Evolutionary conservation across 2,888 invertebrate species (phyloP).

Genomic region (Xanthia togata): DNA sequence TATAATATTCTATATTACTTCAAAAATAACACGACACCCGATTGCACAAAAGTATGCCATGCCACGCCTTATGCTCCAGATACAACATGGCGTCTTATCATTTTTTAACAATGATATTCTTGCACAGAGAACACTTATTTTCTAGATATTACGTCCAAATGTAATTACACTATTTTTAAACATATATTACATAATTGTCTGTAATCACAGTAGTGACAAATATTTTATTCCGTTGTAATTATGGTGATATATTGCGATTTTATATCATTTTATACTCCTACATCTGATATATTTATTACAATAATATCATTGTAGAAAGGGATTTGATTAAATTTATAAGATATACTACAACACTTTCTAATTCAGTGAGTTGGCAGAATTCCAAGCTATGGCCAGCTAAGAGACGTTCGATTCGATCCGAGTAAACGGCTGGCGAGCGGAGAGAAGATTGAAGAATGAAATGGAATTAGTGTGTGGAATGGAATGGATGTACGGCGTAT

Average conservation of each 20-base stretch:
- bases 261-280: conserved; percentile 46
- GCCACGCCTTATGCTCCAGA: conserved; percentile 82
- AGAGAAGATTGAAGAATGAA: conserved; percentile 70
- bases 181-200: conserved; percentile 54
- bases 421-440: conserved; percentile 74
- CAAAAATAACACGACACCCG: conserved; percentile 73
- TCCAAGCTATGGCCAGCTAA: conserved; percentile 72
- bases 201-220: conserved; percentile 57
- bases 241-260: conserved; percentile 9
- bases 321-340: conserved; percentile 34
- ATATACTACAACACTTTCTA: conserved; percentile 62
- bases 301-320: conserved; percentile 31
- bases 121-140: conserved; percentile 73
- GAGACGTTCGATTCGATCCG: conserved; percentile 71
- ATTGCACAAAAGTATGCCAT: conserved; percentile 76
- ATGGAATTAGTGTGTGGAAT: too few species aligned
- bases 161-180: conserved; percentile 66
- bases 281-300: conserved; percentile 34
- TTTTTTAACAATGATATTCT: conserved; percentile 61
- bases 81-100: conserved; percentile 86
- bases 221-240: conserved; percentile 34
- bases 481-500: conserved; percentile 32
- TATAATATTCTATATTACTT: conserved; percentile 75
- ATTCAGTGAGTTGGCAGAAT: conserved; percentile 72
- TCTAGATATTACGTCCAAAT: conserved; percentile 68